phyloP scores from a whole-genome alignment of 1,140 invertebrate species.

The Anadara kagoshimensis region DNA sequence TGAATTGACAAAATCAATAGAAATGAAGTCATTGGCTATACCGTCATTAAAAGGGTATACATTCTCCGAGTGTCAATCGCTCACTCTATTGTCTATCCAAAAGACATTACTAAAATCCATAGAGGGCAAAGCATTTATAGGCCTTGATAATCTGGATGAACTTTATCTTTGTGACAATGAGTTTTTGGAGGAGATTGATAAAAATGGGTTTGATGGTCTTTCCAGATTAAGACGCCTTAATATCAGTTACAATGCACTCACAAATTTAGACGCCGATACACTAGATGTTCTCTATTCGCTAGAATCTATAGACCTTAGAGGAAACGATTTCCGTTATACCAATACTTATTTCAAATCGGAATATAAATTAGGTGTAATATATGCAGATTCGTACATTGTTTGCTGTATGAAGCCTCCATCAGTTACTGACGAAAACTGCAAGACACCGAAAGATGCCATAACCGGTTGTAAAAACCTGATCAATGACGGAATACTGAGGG shows the following conservation, averaged over 20 bases:
- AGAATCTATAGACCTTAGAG: too few species aligned
- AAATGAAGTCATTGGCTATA: too few species aligned
- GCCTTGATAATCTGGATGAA: conserved; percentile 4
- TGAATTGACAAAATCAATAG: too few species aligned
- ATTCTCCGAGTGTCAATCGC: conserved; percentile 1
- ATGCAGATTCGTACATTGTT: conserved; percentile 41
- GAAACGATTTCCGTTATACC: too few species aligned
- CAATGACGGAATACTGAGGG: conserved; percentile 14
- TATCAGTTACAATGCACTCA: conserved; percentile 18
- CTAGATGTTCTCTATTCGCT: conserved; percentile 4
- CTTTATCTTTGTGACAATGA: not conserved
- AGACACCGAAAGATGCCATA: conserved; percentile 36
- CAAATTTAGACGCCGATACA: conserved; percentile 12
- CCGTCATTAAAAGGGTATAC: too few species aligned
- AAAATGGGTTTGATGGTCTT: not conserved
- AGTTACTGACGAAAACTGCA: conserved; percentile 31
- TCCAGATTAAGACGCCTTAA: not conserved
- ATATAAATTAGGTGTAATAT: conserved; percentile 1
- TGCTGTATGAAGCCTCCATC: conserved; percentile 43
- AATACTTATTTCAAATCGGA: too few species aligned
- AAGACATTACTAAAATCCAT: not conserved
- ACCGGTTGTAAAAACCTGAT: conserved; percentile 52
- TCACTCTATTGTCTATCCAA: conserved; percentile 6
- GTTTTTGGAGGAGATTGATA: not conserved
- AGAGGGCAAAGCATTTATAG: conserved; percentile 1